Percentiles rank a stretch among this genome's conserved stretches.
Evolutionary conservation across 2,888 invertebrate genomes (phyloP).

Genomic region (Parnassius glacialis): DNA sequence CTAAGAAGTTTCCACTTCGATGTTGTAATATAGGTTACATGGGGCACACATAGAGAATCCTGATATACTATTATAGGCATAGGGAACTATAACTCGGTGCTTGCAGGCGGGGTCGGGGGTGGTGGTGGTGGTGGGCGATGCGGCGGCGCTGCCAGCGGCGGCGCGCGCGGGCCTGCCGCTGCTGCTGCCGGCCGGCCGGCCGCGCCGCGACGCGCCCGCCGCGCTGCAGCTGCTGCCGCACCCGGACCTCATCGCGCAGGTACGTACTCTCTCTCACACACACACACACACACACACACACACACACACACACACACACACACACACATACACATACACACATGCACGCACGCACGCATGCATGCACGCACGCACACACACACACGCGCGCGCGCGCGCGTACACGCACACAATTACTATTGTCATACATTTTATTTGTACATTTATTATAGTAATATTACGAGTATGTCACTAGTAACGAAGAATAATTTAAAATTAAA

Average conservation of each 20-base stretch:
- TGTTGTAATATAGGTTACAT: too few relatives aligned
- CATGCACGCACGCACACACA: too few relatives aligned
- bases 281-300: background rate
- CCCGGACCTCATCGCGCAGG: slow-evolving; percentile 44
- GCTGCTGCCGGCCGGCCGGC: slow-evolving; percentile 46
- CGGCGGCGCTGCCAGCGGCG: slow-evolving; percentile 49
- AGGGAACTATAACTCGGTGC: background rate
- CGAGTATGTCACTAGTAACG: too few relatives aligned
- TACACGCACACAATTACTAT: background rate
- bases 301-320: background rate
- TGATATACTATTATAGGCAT: too few relatives aligned
- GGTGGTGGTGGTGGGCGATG: slow-evolving; percentile 37
- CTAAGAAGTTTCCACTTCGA: too few relatives aligned
- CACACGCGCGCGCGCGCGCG: too few relatives aligned
- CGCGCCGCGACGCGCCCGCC: slow-evolving; percentile 41
- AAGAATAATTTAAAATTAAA: too few relatives aligned
- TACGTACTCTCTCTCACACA: too few relatives aligned
- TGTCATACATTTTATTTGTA: too few relatives aligned
- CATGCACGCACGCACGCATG: too few relatives aligned
- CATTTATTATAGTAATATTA: too few relatives aligned
- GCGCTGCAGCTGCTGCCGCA: slow-evolving; percentile 54
- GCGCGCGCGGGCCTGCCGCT: slow-evolving; percentile 56
- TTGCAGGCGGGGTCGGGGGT: slow-evolving; percentile 26
- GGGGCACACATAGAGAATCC: too few relatives aligned
- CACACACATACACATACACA: background rate